These are phyloP conservation scores for Nephrotoma appendiculata DNA, from an alignment of 2,888 invertebrate species.

Conservation along the genomic window DNA sequence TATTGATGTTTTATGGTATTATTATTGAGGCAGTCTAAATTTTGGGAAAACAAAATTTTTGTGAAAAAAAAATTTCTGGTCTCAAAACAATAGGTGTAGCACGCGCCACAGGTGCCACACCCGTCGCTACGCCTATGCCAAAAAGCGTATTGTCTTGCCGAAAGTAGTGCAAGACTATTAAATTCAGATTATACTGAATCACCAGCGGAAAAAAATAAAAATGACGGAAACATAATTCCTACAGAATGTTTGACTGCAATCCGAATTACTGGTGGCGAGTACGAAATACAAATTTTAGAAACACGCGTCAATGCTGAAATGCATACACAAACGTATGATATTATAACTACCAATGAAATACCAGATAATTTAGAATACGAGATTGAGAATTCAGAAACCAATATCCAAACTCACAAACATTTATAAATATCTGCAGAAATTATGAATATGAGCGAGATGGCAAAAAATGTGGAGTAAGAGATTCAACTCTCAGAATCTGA, in stretches of 20 bases:
- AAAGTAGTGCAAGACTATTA: not conserved
- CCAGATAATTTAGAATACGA: not conserved
- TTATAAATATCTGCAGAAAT: not conserved
- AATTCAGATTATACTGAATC: not conserved
- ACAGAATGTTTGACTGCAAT: not conserved
- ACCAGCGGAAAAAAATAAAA: not conserved
- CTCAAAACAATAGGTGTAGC: too few relatives aligned
- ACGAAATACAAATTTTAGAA: not conserved
- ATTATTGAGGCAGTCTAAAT: too few relatives aligned
- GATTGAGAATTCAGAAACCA: not conserved
- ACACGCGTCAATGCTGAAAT: not conserved
- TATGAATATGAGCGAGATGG: not conserved
- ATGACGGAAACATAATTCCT: not conserved
- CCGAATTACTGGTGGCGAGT: not conserved
- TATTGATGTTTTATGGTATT: too few relatives aligned
- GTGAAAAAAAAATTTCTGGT: too few relatives aligned
- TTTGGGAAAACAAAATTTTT: too few relatives aligned
- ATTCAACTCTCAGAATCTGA: not conserved
- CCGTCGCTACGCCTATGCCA: too few relatives aligned
- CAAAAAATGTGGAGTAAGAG: not conserved
- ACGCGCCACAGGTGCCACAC: too few relatives aligned
- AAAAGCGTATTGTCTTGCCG: not conserved
- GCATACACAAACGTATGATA: not conserved
- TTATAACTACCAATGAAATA: not conserved
- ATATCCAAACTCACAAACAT: not conserved